Conservation (phyloP, 2,888 invertebrate species). For the Tribolium freemani region DNA sequence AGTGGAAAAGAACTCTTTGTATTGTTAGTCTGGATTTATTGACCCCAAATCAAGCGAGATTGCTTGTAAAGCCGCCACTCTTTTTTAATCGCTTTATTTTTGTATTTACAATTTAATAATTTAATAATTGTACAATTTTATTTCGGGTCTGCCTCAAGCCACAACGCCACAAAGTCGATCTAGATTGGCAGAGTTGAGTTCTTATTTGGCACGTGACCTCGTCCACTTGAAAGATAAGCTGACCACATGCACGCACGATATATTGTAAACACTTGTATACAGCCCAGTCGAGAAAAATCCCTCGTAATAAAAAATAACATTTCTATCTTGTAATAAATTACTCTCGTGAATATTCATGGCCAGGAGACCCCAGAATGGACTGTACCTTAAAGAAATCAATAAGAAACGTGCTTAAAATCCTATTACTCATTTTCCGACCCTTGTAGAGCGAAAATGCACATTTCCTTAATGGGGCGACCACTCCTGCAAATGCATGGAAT, state of each 20-base stretch:
- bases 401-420: constrained; percentile 15
- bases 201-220: constrained; percentile 45
- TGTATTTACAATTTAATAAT: constrained; percentile 21
- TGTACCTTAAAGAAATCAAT: constrained; percentile 37
- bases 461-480: constrained; percentile 23
- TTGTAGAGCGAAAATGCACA: constrained; percentile 24
- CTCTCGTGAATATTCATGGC: constrained; percentile 21
- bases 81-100: constrained; percentile 13
- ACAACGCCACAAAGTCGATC: constrained; percentile 27
- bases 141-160: constrained; percentile 22
- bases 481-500: constrained; percentile 22
- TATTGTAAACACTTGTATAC: constrained; percentile 40
- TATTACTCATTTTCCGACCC: constrained; percentile 17
- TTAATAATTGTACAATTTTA: constrained; percentile 28
- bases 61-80: neutral
- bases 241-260: constrained; percentile 41
- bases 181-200: constrained; percentile 35
- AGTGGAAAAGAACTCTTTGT: too few species aligned
- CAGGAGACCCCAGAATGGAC: constrained; percentile 32
- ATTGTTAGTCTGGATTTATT: neutral
- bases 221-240: constrained; percentile 42
- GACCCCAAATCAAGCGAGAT: neutral
- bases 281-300: constrained; percentile 16
- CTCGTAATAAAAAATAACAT: neutral
- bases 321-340: constrained; percentile 4